A percentile compares a stretch with the other conserved stretches of the same genome.
Evolutionary conservation across 2,113 vertebrate species (phyloP).

Genomic region (Centropristis striata): DNA sequence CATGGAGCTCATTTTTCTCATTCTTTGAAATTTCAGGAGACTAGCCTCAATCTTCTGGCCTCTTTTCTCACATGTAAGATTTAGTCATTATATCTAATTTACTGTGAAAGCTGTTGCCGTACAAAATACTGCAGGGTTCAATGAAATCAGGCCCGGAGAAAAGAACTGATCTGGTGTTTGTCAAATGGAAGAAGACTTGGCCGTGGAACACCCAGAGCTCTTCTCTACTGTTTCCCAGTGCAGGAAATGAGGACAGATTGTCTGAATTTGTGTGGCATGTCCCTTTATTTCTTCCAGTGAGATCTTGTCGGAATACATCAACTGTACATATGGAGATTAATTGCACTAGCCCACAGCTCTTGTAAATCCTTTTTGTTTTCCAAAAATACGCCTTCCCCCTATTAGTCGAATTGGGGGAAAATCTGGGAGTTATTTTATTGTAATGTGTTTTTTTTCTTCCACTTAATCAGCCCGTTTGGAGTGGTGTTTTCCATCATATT

Average conservation of each 20-base stretch:
- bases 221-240: conserved; percentile 38
- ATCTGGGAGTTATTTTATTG: conserved; percentile 76
- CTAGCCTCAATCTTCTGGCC: neutral
- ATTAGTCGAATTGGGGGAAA: conserved; percentile 46
- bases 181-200: conserved; percentile 23
- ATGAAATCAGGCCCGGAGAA: conserved; percentile 26
- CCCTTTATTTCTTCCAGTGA: conserved; percentile 59
- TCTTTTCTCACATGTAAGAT: conserved; percentile 8
- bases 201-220: conserved; percentile 37
- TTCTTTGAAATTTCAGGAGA: neutral
- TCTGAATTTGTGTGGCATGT: conserved; percentile 64
- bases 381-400: conserved; percentile 26
- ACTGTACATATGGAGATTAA: conserved; percentile 65
- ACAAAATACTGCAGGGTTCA: conserved; percentile 27
- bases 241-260: conserved; percentile 69
- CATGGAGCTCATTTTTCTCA: neutral
- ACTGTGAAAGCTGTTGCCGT: conserved; percentile 2
- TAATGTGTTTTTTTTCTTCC: conserved; percentile 50
- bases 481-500: conserved; percentile 67
- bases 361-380: conserved; percentile 59
- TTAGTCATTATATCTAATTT: neutral
- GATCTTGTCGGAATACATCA: conserved; percentile 63
- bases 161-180: conserved; percentile 35
- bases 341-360: conserved; percentile 56
- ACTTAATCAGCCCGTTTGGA: conserved; percentile 61